Evolutionary conservation across 2,888 invertebrate genomes (phyloP).

Genomic region (Carpatolechia fugitivella): DNA sequence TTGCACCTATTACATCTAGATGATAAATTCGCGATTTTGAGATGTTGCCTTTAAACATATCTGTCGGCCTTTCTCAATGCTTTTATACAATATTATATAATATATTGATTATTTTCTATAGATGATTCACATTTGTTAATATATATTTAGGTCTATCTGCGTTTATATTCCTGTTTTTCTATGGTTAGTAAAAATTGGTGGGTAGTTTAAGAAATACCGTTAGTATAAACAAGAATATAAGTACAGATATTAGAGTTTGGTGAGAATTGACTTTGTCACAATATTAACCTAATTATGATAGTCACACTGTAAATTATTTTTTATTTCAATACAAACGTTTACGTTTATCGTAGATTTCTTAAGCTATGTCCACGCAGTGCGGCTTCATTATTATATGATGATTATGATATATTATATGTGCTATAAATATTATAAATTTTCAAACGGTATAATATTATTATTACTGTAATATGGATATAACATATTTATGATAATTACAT

Average conservation of each 20-base stretch:
- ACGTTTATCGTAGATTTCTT: neutral
- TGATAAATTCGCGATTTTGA: conserved; percentile 70
- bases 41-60: conserved; percentile 77
- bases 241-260: neutral
- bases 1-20: conserved; percentile 66
- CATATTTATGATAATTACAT: no score
- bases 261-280: neutral
- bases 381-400: no score
- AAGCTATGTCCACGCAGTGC: neutral
- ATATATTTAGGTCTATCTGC: neutral
- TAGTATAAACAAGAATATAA: conserved; percentile 1
- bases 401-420: neutral
- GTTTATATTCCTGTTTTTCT: neutral
- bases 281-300: no score
- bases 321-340: neutral
- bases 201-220: neutral
- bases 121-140: neutral
- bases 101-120: neutral
- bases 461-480: no score
- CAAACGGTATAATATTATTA: no score
- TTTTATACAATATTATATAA: neutral
- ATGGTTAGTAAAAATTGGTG: neutral
- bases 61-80: conserved; percentile 69
- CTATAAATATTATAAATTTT: neutral
- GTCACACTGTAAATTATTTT: neutral